Percentiles rank a stretch among this genome's conserved stretches.
These are phyloP conservation scores for Polydesmus complanatus DNA, from an alignment of 2,888 invertebrate species.

Conservation along the genomic window DNA sequence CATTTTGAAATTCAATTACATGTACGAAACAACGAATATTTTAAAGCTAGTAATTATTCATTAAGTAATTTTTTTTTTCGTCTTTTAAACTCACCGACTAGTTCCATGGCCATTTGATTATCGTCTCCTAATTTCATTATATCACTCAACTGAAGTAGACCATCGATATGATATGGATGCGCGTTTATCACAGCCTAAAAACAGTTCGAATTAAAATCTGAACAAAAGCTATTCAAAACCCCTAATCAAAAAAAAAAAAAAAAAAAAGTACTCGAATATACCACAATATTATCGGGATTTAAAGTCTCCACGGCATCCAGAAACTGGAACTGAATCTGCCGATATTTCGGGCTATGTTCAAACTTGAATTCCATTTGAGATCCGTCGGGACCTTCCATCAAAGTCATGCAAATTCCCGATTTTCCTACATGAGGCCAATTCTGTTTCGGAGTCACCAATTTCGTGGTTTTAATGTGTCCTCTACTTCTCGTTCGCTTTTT, in stretches of 20 bases:
- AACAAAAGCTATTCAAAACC: neutral
- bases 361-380: constrained; percentile 53
- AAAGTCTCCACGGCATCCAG: constrained; percentile 61
- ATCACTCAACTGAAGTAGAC: constrained; percentile 64
- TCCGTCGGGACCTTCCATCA: constrained; percentile 41
- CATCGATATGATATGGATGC: constrained; percentile 66
- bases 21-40: no score
- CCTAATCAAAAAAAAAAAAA: constrained; percentile 1
- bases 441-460: constrained; percentile 53
- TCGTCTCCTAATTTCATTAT: constrained; percentile 65
- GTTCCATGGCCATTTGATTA: constrained; percentile 57
- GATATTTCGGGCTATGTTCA: constrained; percentile 59
- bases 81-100: no score
- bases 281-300: constrained; percentile 62
- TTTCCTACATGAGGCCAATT: constrained; percentile 56
- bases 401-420: constrained; percentile 50
- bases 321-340: constrained; percentile 57
- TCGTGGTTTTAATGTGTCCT: constrained; percentile 42
- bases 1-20: no score
- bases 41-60: neutral
- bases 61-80: no score
- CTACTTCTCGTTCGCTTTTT: constrained; percentile 36
- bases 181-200: constrained; percentile 49
- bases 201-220: neutral
- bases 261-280: constrained; percentile 29